Conservation (phyloP, 2,113 vertebrate species). For the Actinemys pallida region DNA sequence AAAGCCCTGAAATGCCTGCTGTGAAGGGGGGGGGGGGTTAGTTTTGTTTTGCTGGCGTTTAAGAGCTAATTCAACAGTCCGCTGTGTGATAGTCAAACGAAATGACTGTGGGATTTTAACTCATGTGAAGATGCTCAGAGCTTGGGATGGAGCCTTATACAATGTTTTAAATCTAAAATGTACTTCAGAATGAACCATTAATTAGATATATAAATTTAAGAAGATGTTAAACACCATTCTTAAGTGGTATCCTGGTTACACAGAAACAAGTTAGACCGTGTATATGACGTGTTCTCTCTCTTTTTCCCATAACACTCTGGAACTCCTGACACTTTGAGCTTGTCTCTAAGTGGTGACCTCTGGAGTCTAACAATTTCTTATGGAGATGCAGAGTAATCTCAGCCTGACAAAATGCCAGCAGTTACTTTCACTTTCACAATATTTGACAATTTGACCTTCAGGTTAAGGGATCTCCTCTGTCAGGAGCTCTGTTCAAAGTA, state of each 20-base stretch:
- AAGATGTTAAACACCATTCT: no score
- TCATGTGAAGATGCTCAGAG: no score
- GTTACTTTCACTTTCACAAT: background rate
- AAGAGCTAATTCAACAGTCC: background rate
- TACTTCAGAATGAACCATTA: background rate
- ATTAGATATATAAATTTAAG: background rate
- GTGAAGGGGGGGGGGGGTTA: background rate
- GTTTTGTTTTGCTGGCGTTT: background rate
- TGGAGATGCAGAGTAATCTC: background rate
- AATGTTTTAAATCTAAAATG: background rate
- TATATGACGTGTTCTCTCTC: background rate
- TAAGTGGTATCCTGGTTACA: background rate
- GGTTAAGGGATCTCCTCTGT: background rate
- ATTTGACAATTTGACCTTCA: constrained; percentile 43
- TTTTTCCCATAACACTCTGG: background rate
- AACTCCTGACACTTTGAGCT: background rate
- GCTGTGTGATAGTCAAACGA: background rate
- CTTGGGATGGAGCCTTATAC: background rate
- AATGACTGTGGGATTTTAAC: background rate
- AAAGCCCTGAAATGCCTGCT: background rate
- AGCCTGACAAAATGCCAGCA: constrained; percentile 1
- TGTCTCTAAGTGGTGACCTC: background rate
- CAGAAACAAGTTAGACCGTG: background rate
- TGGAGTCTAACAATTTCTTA: background rate
- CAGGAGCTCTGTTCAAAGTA: background rate